These are phyloP conservation scores for Drosophila quasianomalipes DNA, from an alignment of 2,888 invertebrate species.

Conservation along the genomic window DNA sequence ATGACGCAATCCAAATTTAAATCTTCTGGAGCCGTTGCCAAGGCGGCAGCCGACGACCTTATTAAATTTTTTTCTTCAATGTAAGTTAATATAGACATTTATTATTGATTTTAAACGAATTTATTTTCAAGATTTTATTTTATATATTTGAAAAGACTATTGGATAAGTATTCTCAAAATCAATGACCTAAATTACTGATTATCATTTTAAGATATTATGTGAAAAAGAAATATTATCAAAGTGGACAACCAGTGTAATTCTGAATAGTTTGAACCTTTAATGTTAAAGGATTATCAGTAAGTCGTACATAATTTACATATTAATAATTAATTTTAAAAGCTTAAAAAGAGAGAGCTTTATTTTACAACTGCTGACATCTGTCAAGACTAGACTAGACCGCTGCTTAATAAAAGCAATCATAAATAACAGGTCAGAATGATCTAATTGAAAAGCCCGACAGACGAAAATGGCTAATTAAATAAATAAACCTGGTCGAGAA, in stretches of 20 bases:
- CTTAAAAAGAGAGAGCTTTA: background rate
- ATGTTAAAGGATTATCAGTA: background rate
- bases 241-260: background rate
- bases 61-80: background rate
- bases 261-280: background rate
- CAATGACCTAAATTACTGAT: background rate
- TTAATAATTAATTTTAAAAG: background rate
- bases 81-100: background rate
- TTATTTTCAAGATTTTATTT: background rate
- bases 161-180: background rate
- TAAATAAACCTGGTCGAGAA: background rate
- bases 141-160: background rate
- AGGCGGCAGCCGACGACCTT: conserved; percentile 1
- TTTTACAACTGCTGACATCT: background rate
- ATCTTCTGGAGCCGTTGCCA: conserved; percentile 26
- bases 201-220: background rate
- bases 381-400: background rate
- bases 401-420: background rate
- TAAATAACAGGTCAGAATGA: background rate
- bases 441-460: background rate
- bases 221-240: background rate
- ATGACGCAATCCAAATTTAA: background rate
- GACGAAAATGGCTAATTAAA: background rate
- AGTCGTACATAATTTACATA: background rate
- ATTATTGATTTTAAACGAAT: background rate